Conservation (phyloP, 2,113 vertebrate species). For the Takifugu bimaculatus region DNA sequence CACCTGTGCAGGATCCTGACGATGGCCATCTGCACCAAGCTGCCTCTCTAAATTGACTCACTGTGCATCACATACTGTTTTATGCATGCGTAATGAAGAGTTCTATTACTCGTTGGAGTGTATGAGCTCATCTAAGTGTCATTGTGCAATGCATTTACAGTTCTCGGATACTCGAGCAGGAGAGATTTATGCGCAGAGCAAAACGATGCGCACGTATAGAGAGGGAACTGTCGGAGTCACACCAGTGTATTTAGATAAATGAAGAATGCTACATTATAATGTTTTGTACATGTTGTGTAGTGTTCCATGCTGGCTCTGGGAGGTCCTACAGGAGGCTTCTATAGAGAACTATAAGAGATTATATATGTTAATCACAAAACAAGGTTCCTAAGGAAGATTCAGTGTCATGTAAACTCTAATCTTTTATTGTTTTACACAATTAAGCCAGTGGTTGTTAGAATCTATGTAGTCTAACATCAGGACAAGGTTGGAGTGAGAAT, state of each 20-base stretch:
- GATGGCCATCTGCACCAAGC: slow-evolving; percentile 33
- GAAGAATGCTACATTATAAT: too few relatives aligned
- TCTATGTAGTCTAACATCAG: too few relatives aligned
- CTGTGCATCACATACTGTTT: slow-evolving; percentile 24
- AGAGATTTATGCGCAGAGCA: slow-evolving; percentile 29
- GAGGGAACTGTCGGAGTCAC: slow-evolving; percentile 2
- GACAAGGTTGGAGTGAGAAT: too few relatives aligned
- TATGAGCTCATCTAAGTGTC: slow-evolving; percentile 34
- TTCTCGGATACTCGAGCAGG: slow-evolving; percentile 16
- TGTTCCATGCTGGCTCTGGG: too few relatives aligned
- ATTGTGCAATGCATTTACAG: slow-evolving; percentile 27
- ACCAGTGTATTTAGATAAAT: slow-evolving; percentile 11
- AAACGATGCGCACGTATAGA: slow-evolving; percentile 31
- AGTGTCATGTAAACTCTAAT: too few relatives aligned
- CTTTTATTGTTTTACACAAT: too few relatives aligned
- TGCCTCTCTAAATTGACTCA: slow-evolving; percentile 32
- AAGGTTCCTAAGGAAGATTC: too few relatives aligned
- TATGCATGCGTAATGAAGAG: slow-evolving; percentile 37
- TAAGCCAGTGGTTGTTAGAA: too few relatives aligned
- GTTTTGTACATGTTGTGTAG: too few relatives aligned
- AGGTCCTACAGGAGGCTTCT: too few relatives aligned
- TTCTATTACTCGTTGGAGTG: slow-evolving; percentile 28
- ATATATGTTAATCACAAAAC: too few relatives aligned
- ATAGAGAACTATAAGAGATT: too few relatives aligned
- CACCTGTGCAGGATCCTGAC: slow-evolving; percentile 19